Evolutionary conservation across 2,797 vertebrate genomes (phyloP).

Genomic region (Aratinga solstitialis): DNA sequence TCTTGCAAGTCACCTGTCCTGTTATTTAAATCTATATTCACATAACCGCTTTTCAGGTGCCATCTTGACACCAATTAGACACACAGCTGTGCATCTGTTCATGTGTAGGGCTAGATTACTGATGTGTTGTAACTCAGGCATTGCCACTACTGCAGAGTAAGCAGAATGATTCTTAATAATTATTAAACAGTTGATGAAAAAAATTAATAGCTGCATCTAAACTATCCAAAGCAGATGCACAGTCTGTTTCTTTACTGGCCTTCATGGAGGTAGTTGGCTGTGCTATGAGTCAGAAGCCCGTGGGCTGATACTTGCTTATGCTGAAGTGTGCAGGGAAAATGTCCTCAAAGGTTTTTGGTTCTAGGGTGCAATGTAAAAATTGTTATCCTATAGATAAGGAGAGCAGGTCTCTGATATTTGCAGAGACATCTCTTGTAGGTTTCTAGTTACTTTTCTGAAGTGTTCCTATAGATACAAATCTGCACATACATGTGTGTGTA

Average conservation of each 20-base stretch:
- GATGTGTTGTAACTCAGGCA: background rate
- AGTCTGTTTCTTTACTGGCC: background rate
- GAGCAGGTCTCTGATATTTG: background rate
- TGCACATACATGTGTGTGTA: background rate
- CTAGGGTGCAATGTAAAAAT: background rate
- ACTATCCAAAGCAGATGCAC: background rate
- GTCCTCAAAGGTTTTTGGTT: background rate
- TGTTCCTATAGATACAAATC: background rate
- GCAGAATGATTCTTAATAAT: conserved; percentile 21
- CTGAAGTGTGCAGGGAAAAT: background rate
- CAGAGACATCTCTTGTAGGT: background rate
- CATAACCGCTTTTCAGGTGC: conserved; percentile 36
- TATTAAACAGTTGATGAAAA: conserved; percentile 10
- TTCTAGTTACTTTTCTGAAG: background rate
- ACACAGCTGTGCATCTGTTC: conserved; percentile 48
- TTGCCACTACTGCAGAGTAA: background rate
- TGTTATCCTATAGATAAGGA: background rate
- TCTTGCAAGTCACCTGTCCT: conserved; percentile 40
- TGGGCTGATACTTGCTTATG: background rate
- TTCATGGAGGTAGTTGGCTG: background rate
- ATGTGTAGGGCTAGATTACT: background rate
- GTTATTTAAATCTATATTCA: conserved; percentile 10
- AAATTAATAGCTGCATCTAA: background rate
- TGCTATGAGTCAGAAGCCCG: background rate
- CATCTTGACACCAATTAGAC: conserved; percentile 48